These are phyloP conservation scores for Parascotia fuliginaria DNA, from an alignment of 2,888 invertebrate species.

Conservation along the genomic window DNA sequence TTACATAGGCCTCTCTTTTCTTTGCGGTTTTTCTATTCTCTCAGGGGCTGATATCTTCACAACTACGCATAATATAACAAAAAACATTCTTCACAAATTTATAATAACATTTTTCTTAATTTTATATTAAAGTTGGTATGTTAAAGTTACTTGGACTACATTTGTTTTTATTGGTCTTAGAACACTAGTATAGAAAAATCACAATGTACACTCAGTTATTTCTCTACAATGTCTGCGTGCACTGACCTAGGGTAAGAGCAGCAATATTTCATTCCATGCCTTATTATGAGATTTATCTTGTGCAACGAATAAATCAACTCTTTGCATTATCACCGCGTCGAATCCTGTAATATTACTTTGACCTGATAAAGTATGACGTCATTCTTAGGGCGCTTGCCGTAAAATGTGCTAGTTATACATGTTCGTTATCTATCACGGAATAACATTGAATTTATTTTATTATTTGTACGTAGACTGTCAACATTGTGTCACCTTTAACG, in stretches of 20 bases:
- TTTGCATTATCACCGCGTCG: conserved; percentile 2
- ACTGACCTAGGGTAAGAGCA: conserved; percentile 59
- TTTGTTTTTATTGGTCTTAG: too few species aligned
- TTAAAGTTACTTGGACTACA: too few species aligned
- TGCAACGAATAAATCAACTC: conserved; percentile 27
- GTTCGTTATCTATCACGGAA: background rate
- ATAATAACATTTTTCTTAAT: too few species aligned
- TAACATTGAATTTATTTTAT: background rate
- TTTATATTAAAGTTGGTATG: too few species aligned
- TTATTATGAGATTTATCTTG: conserved; percentile 45
- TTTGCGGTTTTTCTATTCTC: too few species aligned
- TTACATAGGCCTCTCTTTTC: too few species aligned
- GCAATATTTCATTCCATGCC: conserved; percentile 47
- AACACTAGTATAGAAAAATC: background rate
- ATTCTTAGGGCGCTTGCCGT: background rate
- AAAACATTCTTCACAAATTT: too few species aligned
- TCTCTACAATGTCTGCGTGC: conserved; percentile 29
- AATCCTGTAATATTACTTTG: background rate
- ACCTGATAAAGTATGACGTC: background rate
- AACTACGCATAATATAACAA: too few species aligned
- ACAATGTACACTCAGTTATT: conserved; percentile 3
- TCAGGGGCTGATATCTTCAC: too few species aligned
- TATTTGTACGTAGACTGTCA: too few species aligned
- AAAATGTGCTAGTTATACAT: background rate
- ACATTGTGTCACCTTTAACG: too few species aligned